These are phyloP conservation scores for Athripsodes cinereus DNA, from an alignment of 2,888 invertebrate species.

Conservation along the genomic window DNA sequence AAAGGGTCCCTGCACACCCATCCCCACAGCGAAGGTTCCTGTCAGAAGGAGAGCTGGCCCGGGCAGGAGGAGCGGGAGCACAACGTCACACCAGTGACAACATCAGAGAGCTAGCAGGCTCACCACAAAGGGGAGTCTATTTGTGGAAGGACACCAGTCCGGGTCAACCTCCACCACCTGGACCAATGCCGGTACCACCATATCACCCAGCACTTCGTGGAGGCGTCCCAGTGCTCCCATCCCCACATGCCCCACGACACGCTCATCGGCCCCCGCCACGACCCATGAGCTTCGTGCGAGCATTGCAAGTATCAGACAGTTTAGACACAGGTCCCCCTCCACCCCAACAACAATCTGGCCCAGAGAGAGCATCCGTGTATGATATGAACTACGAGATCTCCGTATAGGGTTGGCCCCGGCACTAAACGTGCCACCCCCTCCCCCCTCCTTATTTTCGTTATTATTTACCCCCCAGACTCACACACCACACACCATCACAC, in stretches of 20 bases:
- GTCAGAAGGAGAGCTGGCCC: constrained; percentile 74
- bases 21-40: constrained; percentile 74
- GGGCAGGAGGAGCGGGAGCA: constrained; percentile 62
- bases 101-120: constrained; percentile 81
- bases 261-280: constrained; percentile 42
- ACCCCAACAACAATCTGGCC: constrained; percentile 33
- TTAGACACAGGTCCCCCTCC: constrained; percentile 60
- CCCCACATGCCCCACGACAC: constrained; percentile 37
- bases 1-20: constrained; percentile 36
- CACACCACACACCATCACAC: constrained; percentile 5
- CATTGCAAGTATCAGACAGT: constrained; percentile 83
- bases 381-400: constrained; percentile 95
- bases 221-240: constrained; percentile 60
- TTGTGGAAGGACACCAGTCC: constrained; percentile 77
- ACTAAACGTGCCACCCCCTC: constrained; percentile 26
- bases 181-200: constrained; percentile 37
- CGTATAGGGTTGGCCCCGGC: constrained; percentile 61
- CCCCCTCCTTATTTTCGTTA: constrained; percentile 12
- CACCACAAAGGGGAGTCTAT: constrained; percentile 76
- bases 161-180: constrained; percentile 50
- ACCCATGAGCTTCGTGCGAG: constrained; percentile 85
- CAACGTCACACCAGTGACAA: constrained; percentile 75
- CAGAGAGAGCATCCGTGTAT: constrained; percentile 82
- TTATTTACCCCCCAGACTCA: neutral
- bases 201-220: constrained; percentile 61